These are phyloP conservation scores for Cyrtonyx montezumae DNA, from an alignment of 2,113 vertebrate genomes.

Conservation along the genomic window DNA sequence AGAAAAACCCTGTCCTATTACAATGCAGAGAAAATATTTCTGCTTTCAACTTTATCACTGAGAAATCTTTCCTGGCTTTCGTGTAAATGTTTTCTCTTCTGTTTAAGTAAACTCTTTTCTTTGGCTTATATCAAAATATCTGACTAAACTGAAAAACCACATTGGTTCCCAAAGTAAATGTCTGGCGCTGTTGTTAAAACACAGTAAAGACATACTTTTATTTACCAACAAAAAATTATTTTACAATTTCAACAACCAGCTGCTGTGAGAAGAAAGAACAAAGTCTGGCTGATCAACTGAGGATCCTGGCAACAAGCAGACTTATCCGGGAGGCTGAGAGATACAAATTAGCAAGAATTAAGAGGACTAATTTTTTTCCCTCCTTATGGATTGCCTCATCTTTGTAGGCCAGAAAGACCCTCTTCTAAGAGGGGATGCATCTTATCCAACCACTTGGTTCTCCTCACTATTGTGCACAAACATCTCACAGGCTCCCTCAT, in stretches of 20 bases:
- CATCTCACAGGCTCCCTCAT: not conserved
- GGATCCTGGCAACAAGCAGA: not conserved
- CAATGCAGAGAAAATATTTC: conserved; percentile 36
- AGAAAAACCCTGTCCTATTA: not conserved
- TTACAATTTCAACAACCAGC: not conserved
- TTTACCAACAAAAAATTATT: conserved; percentile 52
- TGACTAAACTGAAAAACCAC: conserved; percentile 11
- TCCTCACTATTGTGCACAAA: not conserved
- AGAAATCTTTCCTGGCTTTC: conserved; percentile 37
- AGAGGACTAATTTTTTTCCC: not conserved
- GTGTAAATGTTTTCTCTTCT: conserved; percentile 59
- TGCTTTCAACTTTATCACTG: conserved; percentile 19
- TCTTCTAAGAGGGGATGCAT: not conserved
- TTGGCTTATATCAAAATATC: conserved; percentile 46
- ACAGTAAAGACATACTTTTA: conserved; percentile 12
- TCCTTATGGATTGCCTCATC: not conserved
- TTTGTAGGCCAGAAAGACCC: not conserved
- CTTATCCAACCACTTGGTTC: not conserved
- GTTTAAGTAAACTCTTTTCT: conserved; percentile 60
- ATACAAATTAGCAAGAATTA: conserved; percentile 6
- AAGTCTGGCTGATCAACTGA: not conserved
- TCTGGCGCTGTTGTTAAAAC: conserved; percentile 35
- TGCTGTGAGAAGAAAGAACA: not conserved
- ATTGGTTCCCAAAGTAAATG: conserved; percentile 45
- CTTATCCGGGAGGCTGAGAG: not conserved